Conservation (phyloP, 2,113 vertebrate genomes). For the Takifugu flavidus region DNA sequence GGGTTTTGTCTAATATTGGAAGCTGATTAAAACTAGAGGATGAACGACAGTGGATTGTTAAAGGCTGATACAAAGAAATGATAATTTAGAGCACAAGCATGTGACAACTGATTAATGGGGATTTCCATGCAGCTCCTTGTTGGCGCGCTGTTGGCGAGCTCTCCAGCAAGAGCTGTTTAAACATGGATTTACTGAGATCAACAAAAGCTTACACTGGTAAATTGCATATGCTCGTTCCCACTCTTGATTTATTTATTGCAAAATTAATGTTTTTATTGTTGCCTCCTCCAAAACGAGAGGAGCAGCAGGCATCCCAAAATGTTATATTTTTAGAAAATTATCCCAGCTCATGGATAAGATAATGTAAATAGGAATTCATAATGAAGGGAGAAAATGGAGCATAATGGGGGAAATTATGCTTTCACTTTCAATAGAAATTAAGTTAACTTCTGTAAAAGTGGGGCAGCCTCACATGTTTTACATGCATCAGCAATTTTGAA, state of each 20-base stretch:
- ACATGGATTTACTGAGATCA: too few relatives aligned
- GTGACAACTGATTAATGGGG: background rate
- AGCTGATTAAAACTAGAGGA: conserved; percentile 63
- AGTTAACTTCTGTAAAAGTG: background rate
- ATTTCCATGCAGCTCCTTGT: background rate
- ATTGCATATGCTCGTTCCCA: background rate
- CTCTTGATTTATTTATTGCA: conserved; percentile 28
- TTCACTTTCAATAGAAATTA: background rate
- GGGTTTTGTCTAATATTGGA: conserved; percentile 64
- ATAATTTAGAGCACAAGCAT: background rate
- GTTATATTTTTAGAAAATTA: background rate
- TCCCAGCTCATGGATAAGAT: background rate
- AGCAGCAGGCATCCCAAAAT: background rate
- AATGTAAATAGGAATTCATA: background rate
- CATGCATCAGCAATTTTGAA: too few relatives aligned
- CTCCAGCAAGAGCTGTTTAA: background rate
- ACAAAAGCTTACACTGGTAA: too few relatives aligned
- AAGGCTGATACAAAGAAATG: background rate
- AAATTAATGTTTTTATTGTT: conserved; percentile 19
- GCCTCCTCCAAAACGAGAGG: background rate
- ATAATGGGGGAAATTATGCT: background rate
- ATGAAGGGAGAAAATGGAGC: too few relatives aligned
- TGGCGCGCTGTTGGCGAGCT: background rate
- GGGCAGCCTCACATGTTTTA: too few relatives aligned
- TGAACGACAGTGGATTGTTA: background rate